Conservation (phyloP, 2,888 invertebrate species). For the Vanessa cardui region DNA sequence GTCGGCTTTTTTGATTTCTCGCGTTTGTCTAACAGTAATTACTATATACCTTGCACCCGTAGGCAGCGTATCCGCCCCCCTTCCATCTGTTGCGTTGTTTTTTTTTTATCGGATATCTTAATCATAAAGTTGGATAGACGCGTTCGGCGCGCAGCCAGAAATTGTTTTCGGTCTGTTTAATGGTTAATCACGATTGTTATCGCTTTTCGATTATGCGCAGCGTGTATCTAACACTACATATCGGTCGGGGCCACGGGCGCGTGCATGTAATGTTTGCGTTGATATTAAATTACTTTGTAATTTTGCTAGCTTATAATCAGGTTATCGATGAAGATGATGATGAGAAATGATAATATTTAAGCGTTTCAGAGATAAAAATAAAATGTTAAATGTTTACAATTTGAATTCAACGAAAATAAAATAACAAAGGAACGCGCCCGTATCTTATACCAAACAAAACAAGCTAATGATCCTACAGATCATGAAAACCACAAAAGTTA, state of each 20-base stretch:
- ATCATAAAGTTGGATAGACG: slow-evolving; percentile 50
- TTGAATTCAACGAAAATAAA: slow-evolving; percentile 13
- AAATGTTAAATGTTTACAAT: slow-evolving; percentile 4
- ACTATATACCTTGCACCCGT: slow-evolving; percentile 78
- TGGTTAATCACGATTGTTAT: slow-evolving; percentile 54
- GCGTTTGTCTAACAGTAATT: slow-evolving; percentile 78
- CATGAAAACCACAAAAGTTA: slow-evolving; percentile 46
- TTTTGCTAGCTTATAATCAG: slow-evolving; percentile 5
- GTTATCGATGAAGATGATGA: background rate
- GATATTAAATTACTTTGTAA: slow-evolving; percentile 37
- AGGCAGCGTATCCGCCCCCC: slow-evolving; percentile 52
- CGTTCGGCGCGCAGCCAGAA: slow-evolving; percentile 47
- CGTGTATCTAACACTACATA: slow-evolving; percentile 6
- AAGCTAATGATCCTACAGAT: slow-evolving; percentile 38
- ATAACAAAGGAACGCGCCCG: slow-evolving; percentile 27
- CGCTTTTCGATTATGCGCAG: slow-evolving; percentile 49
- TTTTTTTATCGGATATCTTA: slow-evolving; percentile 50
- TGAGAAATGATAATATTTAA: background rate
- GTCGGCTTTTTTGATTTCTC: slow-evolving; percentile 77
- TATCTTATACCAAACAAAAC: slow-evolving; percentile 36
- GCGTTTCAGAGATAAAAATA: background rate
- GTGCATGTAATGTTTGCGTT: slow-evolving; percentile 36
- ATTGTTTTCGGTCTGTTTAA: slow-evolving; percentile 41
- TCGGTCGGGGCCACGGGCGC: slow-evolving; percentile 22
- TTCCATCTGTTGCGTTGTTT: slow-evolving; percentile 46